These are phyloP conservation scores for Torymus tubicola DNA, from an alignment of 2,888 invertebrate genomes.

Conservation along the genomic window DNA sequence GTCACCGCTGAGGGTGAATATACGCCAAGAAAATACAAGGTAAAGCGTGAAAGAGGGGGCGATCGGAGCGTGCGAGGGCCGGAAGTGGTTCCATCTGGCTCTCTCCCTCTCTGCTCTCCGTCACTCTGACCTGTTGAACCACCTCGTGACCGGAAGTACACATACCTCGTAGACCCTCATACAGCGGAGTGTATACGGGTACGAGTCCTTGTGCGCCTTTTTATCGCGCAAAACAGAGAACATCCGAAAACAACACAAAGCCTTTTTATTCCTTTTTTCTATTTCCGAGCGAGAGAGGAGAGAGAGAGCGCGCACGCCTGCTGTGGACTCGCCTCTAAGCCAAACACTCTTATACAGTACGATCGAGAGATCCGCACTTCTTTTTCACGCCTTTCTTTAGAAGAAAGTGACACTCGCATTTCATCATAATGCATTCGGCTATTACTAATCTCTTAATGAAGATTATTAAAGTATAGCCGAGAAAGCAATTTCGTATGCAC, in stretches of 20 bases:
- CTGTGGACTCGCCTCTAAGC: too few relatives aligned
- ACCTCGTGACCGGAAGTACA: conserved; percentile 75
- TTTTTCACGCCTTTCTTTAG: too few relatives aligned
- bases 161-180: conserved; percentile 62
- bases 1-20: too few relatives aligned
- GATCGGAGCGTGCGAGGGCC: conserved; percentile 62
- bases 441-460: too few relatives aligned
- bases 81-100: conserved; percentile 77
- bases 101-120: conserved; percentile 59
- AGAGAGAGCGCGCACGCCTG: not conserved
- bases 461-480: too few relatives aligned
- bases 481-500: too few relatives aligned
- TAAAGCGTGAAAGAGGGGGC: conserved; percentile 22
- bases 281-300: not conserved
- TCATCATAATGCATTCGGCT: too few relatives aligned
- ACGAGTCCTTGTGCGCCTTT: conserved; percentile 23
- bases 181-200: conserved; percentile 6
- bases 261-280: conserved; percentile 65
- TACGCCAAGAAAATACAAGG: conserved; percentile 1
- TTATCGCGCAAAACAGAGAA: conserved; percentile 52
- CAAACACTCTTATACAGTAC: too few relatives aligned
- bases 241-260: conserved; percentile 69
- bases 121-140: conserved; percentile 77
- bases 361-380: too few relatives aligned
- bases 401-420: too few relatives aligned